These are phyloP conservation scores for Knipowitschia caucasica DNA, from an alignment of 2,797 vertebrate species.

Conservation along the genomic window DNA sequence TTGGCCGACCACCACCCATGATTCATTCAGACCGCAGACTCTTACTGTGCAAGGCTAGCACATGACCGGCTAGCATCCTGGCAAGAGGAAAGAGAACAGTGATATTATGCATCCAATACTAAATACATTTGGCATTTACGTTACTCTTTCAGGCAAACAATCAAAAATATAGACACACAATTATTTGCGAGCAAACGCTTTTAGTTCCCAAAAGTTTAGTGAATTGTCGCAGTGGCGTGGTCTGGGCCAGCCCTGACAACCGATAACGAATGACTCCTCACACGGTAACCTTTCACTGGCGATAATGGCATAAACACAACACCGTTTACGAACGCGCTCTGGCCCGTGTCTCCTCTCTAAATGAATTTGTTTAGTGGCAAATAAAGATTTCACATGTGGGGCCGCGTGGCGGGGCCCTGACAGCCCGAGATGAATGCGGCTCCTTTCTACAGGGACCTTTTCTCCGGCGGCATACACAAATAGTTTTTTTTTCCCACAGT, in stretches of 20 bases:
- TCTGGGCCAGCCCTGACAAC: background rate
- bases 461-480: slow-evolving; percentile 26
- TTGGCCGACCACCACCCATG: no score
- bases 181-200: no score
- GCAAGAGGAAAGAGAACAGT: no score
- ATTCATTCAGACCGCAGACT: no score
- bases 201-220: background rate
- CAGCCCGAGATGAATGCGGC: slow-evolving; percentile 15
- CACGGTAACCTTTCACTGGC: background rate
- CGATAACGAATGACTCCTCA: background rate
- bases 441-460: slow-evolving; percentile 22
- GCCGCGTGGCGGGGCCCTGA: background rate
- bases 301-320: slow-evolving; percentile 3
- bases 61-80: no score
- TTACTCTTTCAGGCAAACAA: no score
- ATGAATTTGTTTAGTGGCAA: slow-evolving; percentile 10
- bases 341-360: background rate
- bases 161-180: no score
- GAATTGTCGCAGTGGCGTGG: background rate
- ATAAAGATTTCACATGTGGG: slow-evolving; percentile 12
- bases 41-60: no score
- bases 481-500: slow-evolving; percentile 30
- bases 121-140: no score
- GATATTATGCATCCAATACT: no score
- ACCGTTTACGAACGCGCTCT: background rate